Percentiles rank a stretch among this genome's conserved stretches.
These are phyloP conservation scores for Xyrauchen texanus DNA, from an alignment of 2,113 vertebrate species.

Conservation along the genomic window DNA sequence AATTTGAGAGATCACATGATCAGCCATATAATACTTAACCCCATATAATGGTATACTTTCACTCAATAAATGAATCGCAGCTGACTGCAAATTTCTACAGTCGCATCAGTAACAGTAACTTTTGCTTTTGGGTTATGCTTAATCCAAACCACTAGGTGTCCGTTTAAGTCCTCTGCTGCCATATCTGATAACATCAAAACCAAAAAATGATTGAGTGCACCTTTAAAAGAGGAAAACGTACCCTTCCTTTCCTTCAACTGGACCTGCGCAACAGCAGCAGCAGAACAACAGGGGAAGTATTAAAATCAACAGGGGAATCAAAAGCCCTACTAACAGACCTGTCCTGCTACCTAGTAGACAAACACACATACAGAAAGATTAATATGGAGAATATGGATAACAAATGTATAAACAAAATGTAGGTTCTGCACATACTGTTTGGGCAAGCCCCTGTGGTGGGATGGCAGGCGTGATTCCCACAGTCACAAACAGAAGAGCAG, in stretches of 20 bases:
- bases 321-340: slow-evolving; percentile 74
- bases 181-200: no score
- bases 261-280: slow-evolving; percentile 76
- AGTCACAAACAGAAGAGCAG: slow-evolving; percentile 83
- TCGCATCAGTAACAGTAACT: no score
- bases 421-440: slow-evolving; percentile 73
- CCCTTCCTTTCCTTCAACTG: slow-evolving; percentile 80
- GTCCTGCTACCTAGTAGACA: slow-evolving; percentile 64
- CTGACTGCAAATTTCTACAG: neutral
- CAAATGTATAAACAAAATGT: neutral
- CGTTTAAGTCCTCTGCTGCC: no score
- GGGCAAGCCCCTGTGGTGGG: slow-evolving; percentile 77
- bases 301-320: slow-evolving; percentile 78
- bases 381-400: neutral
- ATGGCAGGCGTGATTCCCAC: slow-evolving; percentile 77
- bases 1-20: neutral
- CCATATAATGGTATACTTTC: no score
- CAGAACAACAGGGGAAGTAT: slow-evolving; percentile 79
- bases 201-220: no score
- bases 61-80: neutral
- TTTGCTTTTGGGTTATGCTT: no score
- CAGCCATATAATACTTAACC: no score
- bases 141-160: no score
- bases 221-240: slow-evolving; percentile 52
- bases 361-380: slow-evolving; percentile 22